A percentile compares a stretch with the other conserved stretches of the same genome.
Evolutionary conservation across 2,888 invertebrate genomes (phyloP).

Genomic region (Synergus itoensis): DNA sequence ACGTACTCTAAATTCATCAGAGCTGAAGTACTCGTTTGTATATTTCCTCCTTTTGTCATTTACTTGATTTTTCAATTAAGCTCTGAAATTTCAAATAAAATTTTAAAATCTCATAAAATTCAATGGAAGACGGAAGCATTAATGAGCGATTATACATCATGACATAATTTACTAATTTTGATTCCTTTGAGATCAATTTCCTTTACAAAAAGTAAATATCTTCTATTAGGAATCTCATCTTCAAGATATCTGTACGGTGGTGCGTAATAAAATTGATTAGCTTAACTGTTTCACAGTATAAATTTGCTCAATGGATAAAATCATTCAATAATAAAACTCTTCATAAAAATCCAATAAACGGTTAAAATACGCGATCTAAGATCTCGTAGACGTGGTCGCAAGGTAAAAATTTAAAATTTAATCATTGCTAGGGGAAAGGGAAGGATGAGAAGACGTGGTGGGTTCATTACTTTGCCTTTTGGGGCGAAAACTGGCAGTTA

Average conservation of each 20-base stretch:
- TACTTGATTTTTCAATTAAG: not conserved
- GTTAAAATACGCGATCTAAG: constrained; percentile 23
- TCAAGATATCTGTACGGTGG: too few species aligned
- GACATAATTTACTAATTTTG: too few species aligned
- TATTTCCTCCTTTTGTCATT: not conserved
- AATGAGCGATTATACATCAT: too few species aligned
- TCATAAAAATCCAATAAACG: not conserved
- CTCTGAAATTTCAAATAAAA: too few species aligned
- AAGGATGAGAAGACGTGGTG: constrained; percentile 62
- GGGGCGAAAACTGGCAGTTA: constrained; percentile 75
- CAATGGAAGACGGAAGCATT: too few species aligned
- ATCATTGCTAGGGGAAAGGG: constrained; percentile 70
- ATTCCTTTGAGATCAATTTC: too few species aligned
- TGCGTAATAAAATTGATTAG: too few species aligned
- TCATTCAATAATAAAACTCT: not conserved
- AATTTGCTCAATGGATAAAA: not conserved
- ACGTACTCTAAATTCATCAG: constrained; percentile 13
- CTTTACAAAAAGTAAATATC: too few species aligned
- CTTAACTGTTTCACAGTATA: not conserved
- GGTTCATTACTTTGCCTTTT: constrained; percentile 65
- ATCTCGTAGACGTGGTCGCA: constrained; percentile 1
- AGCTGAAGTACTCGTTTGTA: not conserved
- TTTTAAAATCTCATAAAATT: too few species aligned
- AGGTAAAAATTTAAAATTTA: not conserved
- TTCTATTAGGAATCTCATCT: too few species aligned